Evolutionary conservation across 2,113 vertebrate species (phyloP), one percentile per base, ranked within the genome.

Genomic region (Melanostigma gelatinosum): DNA sequence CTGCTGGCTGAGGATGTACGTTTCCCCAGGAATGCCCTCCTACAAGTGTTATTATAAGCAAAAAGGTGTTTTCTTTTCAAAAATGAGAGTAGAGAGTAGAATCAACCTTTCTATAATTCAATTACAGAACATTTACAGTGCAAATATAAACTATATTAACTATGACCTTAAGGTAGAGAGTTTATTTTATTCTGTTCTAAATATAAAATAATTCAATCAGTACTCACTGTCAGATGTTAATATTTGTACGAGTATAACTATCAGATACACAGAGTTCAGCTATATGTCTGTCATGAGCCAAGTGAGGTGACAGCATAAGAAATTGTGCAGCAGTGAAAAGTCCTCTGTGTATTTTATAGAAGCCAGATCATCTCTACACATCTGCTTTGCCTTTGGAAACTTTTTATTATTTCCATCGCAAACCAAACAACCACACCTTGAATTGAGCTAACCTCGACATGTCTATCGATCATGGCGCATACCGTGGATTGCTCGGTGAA

Each of bases 381-480:
- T 65, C 62, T 36, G 22, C 60, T 72, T 63, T 78, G 57, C 62
- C 63, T 9, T 73, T 76, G 64, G 38, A 80, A 82, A 66, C 64
- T 55, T 38, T 44, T 55, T 44, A n/a, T 78, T 57, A 72, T 77
- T 83, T 88, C 68, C 75, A 75, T 40, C n/a, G 46, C 70, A 75
- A 85, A 78, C 27, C 29, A 22, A 75, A 75, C 44, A 80, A 67
- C 32, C 29, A 50, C 16, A 70, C 62, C 77, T 79, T 42, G 48
- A 84, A 63, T 64, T 40, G 67, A 48, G 52, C 62, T 71, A 50
- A 64, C 63, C 48, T 68, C 78, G 77, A 66, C 66, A 80, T 1
- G 55, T 54, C 54, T 48, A 72, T 82, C 8, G 48, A 86, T 88
- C 83, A 83, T 7, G 29, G 20, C 46, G 42, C 72, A 84, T 75